phyloP scores from a whole-genome alignment of 1,140 invertebrate genomes.

The Subanguina moxae region DNA sequence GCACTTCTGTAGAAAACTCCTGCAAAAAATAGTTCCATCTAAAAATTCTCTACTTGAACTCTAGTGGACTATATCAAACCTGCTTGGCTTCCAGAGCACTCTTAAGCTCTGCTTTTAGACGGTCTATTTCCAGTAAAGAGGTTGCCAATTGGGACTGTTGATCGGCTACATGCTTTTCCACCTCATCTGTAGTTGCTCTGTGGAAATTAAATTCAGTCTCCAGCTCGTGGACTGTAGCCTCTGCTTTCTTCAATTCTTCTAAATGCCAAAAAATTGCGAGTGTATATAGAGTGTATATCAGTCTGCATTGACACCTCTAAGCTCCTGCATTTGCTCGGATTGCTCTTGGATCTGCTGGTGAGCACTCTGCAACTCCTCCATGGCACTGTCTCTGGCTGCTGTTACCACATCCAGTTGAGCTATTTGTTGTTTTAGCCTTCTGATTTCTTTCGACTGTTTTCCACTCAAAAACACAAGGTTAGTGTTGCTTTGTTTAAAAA shows the following conservation, averaged over 20 bases:
- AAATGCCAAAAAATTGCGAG: neutral
- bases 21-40: too few relatives aligned
- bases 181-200: conserved; percentile 12
- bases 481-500: too few relatives aligned
- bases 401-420: conserved; percentile 30
- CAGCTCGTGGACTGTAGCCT: conserved; percentile 1
- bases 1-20: conserved; percentile 25
- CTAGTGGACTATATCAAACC: neutral
- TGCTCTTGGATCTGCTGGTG: conserved; percentile 31
- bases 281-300: neutral
- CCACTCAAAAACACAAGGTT: conserved; percentile 8
- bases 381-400: conserved; percentile 28
- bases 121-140: conserved; percentile 7
- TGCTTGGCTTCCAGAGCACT: conserved; percentile 10
- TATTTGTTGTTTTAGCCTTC: conserved; percentile 31
- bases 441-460: conserved; percentile 30
- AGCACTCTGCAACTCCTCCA: conserved; percentile 27
- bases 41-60: neutral
- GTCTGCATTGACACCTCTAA: too few relatives aligned
- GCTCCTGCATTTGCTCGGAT: conserved; percentile 7
- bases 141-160: neutral
- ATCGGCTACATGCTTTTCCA: conserved; percentile 14
- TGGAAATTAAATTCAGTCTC: conserved; percentile 11
- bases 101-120: conserved; percentile 9
- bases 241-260: conserved; percentile 6